A percentile compares a stretch with the other conserved stretches of the same genome.
phyloP scores from a whole-genome alignment of 2,888 invertebrate species.

The Proisotoma minuta region DNA sequence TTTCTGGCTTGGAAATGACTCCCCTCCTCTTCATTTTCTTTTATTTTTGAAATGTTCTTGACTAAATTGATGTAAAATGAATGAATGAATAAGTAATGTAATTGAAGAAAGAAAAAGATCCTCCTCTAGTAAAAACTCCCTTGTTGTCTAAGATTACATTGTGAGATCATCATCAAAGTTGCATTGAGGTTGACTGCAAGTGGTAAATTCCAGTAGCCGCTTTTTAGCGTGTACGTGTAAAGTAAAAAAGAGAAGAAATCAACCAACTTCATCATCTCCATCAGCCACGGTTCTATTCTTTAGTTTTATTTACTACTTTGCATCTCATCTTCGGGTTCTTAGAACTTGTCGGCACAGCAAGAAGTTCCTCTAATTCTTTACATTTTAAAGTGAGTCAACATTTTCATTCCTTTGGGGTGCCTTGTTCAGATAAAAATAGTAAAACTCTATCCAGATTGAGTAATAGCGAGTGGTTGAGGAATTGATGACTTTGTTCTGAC shows the following conservation, averaged over 20 bases:
- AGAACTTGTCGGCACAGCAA: conserved; percentile 25
- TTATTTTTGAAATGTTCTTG: conserved; percentile 9
- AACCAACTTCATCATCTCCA: not conserved
- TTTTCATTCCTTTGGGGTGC: conserved; percentile 8
- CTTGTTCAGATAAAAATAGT: too few relatives aligned
- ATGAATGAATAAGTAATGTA: conserved; percentile 38
- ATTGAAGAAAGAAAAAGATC: conserved; percentile 28
- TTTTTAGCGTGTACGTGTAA: not conserved
- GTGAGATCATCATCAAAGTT: not conserved
- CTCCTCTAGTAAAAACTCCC: not conserved
- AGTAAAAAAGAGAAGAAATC: not conserved
- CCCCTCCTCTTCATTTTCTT: conserved; percentile 16
- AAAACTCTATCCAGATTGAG: too few relatives aligned
- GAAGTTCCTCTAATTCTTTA: conserved; percentile 23
- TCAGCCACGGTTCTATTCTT: not conserved
- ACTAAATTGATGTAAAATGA: conserved; percentile 24
- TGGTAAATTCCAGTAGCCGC: not conserved
- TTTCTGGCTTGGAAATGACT: not conserved
- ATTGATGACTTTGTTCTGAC: too few relatives aligned
- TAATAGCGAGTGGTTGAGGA: too few relatives aligned
- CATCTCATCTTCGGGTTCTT: conserved; percentile 21
- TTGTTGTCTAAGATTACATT: too few relatives aligned
- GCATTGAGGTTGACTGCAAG: not conserved
- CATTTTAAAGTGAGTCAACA: conserved; percentile 36
- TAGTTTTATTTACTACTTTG: conserved; percentile 4